These are phyloP conservation scores for Podiceps cristatus DNA, from an alignment of 2,113 vertebrate species.

Conservation along the genomic window DNA sequence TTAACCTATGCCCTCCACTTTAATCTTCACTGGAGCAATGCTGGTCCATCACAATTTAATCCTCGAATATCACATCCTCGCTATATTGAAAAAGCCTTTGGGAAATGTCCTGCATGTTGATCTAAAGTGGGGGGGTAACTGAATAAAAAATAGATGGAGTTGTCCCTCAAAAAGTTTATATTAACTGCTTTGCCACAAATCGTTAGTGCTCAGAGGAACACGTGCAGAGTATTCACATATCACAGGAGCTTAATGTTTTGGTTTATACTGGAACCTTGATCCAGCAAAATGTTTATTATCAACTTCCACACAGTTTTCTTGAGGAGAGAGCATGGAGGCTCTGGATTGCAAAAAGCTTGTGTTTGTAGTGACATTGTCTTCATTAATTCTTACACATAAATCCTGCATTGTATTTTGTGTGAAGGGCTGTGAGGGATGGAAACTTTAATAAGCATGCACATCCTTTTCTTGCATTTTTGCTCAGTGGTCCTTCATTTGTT, in stretches of 20 bases:
- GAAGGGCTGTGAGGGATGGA: not conserved
- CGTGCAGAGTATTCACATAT: not conserved
- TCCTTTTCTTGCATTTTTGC: not conserved
- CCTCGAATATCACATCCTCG: not conserved
- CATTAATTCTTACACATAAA: not conserved
- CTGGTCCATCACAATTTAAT: not conserved
- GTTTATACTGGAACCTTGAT: not conserved
- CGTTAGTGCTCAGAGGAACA: not conserved
- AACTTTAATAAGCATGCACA: not conserved
- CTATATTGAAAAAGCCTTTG: not conserved
- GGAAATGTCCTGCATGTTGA: not conserved
- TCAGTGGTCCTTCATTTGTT: not conserved
- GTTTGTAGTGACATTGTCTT: not conserved
- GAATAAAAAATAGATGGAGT: not conserved
- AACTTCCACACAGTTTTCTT: not conserved
- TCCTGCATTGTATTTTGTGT: not conserved
- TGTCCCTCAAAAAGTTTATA: not conserved
- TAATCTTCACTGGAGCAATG: not conserved
- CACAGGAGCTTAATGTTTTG: not conserved
- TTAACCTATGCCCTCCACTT: not conserved
- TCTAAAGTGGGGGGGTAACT: not conserved
- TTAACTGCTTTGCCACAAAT: not conserved
- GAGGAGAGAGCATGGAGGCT: not conserved
- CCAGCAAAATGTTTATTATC: not conserved
- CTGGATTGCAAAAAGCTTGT: not conserved